Evolutionary conservation across 2,113 vertebrate genomes (phyloP).

Genomic region (Indicator indicator): DNA sequence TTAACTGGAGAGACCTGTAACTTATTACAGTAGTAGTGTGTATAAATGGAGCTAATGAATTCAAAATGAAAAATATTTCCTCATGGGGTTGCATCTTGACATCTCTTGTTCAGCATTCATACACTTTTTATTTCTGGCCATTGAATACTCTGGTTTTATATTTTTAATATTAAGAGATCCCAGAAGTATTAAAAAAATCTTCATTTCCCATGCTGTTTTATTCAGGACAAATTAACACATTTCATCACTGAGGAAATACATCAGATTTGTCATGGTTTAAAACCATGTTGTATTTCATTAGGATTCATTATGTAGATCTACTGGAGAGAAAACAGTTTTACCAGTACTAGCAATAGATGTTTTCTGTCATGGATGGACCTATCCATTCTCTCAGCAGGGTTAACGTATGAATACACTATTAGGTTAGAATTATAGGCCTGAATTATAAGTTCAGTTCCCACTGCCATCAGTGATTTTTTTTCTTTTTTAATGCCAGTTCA

Average conservation of each 20-base stretch:
- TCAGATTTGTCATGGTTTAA: neutral
- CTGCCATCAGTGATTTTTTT: neutral
- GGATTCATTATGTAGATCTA: neutral
- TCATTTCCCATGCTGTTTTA: neutral
- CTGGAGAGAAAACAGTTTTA: neutral
- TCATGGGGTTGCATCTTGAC: neutral
- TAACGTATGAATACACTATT: neutral
- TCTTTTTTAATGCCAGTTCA: neutral
- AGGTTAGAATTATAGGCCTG: neutral
- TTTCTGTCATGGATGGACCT: neutral
- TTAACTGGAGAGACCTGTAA: neutral
- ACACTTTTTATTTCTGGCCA: neutral
- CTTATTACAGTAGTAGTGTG: neutral
- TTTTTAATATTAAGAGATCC: neutral
- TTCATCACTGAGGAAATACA: neutral
- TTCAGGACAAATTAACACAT: neutral
- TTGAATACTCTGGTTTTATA: neutral
- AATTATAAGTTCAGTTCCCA: neutral
- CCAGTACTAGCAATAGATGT: neutral
- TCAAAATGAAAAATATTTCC: neutral
- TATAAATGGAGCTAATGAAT: slow-evolving; percentile 1
- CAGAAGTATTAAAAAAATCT: neutral
- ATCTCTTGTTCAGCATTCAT: neutral
- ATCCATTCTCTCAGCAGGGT: neutral
- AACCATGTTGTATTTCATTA: neutral